Base-by-base conservation (phyloP, 2,797 vertebrate genomes). In the Scomberomorus guttatus region DNA sequence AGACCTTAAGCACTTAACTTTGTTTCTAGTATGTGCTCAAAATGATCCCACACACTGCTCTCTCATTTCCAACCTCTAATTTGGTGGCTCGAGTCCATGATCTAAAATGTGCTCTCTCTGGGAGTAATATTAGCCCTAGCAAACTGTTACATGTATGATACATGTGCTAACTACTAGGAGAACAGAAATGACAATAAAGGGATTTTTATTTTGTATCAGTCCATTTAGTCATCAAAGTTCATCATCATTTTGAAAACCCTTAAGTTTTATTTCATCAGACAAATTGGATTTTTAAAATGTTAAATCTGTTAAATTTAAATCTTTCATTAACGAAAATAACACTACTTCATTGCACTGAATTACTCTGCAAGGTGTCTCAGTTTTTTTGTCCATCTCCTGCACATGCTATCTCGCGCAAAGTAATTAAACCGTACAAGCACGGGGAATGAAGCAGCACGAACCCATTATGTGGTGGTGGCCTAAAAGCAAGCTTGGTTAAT, bases 401-500 rank as follows among this genome's bases (percentile, higher is more conserved):
- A 61, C 84, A 72, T 44, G 65, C 87, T 70, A 72, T 87, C 80
- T 80, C 78, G 83, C 29, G 66, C 75, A 77, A 86, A 91, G 85
- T 88, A 91, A 94, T 93, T 95, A 93, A 94, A 93, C 73, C 39
- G 48, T 73, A 79, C 55, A 32, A 77, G 83, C 1, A 46, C 79
- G 69, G 65, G 57, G 80, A 81, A 79, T 63, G 75, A 82, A 87
- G 81, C 89, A 83, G 83, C 82, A 87, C 61, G 24, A 81, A 91
- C 84, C 90, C 90, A 95, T 95, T 95, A 93, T 81, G 80, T 81
- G 69, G 37, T 56, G 44, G 77, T 62, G 67, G 86, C 79, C 92
- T 91, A 93, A 93, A 93, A 91, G 89, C 87, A 85, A 83, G 89
- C 82, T 83, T 86, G 87, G 87, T 94, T 90, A 74, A 92, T 94